phyloP scores from a whole-genome alignment of 1,140 invertebrate species.

The Thaumatotibia leucotreta region DNA sequence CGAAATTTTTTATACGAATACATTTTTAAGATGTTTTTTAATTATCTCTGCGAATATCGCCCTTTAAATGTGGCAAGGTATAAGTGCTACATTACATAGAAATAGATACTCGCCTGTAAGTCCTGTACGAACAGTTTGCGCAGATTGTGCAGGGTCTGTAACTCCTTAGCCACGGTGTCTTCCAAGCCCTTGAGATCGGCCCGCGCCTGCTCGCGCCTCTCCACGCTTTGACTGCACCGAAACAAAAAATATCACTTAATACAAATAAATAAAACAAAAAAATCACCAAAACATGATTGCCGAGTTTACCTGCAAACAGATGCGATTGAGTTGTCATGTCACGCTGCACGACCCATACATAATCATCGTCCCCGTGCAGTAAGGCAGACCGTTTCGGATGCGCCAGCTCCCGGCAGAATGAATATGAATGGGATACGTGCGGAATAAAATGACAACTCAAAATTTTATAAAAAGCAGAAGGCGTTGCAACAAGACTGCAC shows the following conservation, averaged over 20 bases:
- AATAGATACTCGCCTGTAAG: conserved; percentile 82
- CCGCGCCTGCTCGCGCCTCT: conserved; percentile 95
- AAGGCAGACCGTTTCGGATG: conserved; percentile 45
- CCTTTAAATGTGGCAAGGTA: too few relatives aligned
- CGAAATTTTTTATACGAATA: too few relatives aligned
- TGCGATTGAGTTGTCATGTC: conserved; percentile 48
- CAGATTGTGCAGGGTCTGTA: conserved; percentile 98
- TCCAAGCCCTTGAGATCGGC: conserved; percentile 98
- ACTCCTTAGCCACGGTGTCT: conserved; percentile 97
- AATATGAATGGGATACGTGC: conserved; percentile 78
- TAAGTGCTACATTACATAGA: too few relatives aligned
- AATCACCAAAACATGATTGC: background rate
- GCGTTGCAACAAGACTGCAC: conserved; percentile 59
- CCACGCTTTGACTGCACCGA: conserved; percentile 84
- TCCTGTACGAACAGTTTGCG: conserved; percentile 99
- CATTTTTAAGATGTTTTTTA: too few relatives aligned
- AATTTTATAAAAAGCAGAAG: conserved; percentile 62
- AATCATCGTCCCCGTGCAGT: conserved; percentile 49
- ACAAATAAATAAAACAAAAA: conserved; percentile 1
- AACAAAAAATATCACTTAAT: conserved; percentile 18
- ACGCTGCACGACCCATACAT: conserved; percentile 71
- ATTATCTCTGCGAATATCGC: too few relatives aligned
- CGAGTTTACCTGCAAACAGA: conserved; percentile 57
- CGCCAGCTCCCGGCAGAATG: conserved; percentile 73
- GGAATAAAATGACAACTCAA: conserved; percentile 75